Evolutionary conservation across 1,140 invertebrate genomes (phyloP).

Genomic region (Gryllus bimaculatus): DNA sequence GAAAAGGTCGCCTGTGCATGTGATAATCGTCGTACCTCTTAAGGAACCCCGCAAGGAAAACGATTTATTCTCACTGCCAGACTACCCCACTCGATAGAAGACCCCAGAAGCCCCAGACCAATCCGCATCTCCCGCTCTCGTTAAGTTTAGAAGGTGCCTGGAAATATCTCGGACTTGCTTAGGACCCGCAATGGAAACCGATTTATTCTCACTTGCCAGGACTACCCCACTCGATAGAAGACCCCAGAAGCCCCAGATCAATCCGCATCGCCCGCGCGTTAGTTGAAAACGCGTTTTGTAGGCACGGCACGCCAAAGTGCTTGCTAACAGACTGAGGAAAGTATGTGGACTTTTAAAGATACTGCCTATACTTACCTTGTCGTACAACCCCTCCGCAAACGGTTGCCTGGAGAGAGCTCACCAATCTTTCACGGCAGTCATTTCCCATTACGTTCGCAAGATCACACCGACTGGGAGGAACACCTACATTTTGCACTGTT

Average conservation of each 20-base stretch:
- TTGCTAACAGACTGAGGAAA: not conserved
- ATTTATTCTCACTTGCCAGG: too few relatives aligned
- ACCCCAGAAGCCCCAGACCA: too few relatives aligned
- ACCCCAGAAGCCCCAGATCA: not conserved
- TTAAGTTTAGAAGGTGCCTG: too few relatives aligned
- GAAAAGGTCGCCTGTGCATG: too few relatives aligned
- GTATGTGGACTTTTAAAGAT: not conserved
- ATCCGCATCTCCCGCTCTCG: too few relatives aligned
- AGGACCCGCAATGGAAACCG: too few relatives aligned
- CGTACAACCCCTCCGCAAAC: not conserved
- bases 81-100: too few relatives aligned
- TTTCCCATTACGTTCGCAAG: not conserved
- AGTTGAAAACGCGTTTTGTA: not conserved
- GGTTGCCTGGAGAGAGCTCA: not conserved
- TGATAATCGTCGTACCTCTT: too few relatives aligned
- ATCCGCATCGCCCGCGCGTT: not conserved
- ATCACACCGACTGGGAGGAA: not conserved
- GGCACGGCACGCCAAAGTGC: not conserved
- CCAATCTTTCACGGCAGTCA: not conserved
- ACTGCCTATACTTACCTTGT: not conserved
- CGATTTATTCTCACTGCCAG: too few relatives aligned
- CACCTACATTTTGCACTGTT: not conserved
- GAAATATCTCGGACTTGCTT: too few relatives aligned
- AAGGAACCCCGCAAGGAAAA: too few relatives aligned
- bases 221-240: not conserved